These are phyloP conservation scores for Oryzias celebensis DNA, from an alignment of 2,113 vertebrate species.

Conservation along the genomic window DNA sequence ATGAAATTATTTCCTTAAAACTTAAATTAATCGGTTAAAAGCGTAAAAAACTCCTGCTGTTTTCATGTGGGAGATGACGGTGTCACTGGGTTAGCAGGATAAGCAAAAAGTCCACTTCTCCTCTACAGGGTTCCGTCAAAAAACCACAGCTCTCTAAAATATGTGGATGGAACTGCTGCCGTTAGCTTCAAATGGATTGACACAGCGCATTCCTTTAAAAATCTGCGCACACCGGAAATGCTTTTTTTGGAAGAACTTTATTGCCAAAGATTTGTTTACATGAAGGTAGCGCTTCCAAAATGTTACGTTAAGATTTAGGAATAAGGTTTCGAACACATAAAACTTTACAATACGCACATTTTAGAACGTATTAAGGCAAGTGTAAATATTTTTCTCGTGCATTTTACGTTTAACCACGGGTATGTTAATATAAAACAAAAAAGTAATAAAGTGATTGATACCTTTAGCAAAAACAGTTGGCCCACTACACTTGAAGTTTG, in stretches of 20 bases:
- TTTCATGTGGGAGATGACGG: slow-evolving; percentile 9
- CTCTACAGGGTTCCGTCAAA: background rate
- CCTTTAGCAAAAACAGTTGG: no score
- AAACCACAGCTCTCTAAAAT: slow-evolving; percentile 3
- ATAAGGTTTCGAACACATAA: no score
- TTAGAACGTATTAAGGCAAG: no score
- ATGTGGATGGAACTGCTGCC: background rate
- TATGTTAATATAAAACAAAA: no score
- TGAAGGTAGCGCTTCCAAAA: no score
- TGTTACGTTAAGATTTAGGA: no score
- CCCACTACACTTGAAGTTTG: no score
- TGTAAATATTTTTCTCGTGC: no score
- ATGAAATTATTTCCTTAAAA: background rate
- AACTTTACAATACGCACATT: no score
- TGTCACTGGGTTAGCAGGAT: background rate
- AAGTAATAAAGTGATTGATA: no score
- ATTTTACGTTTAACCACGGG: no score
- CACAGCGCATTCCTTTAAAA: background rate
- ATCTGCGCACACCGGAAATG: background rate
- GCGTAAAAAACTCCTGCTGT: slow-evolving; percentile 33
- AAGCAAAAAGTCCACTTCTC: background rate
- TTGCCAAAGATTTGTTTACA: slow-evolving; percentile 3
- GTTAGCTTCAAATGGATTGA: background rate
- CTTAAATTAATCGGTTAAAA: background rate
- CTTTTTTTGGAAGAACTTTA: slow-evolving; percentile 14